Evolutionary conservation across 2,797 vertebrate species (phyloP), one percentile per base, ranked within the genome.

Genomic region (Typhlichthys subterraneus): DNA sequence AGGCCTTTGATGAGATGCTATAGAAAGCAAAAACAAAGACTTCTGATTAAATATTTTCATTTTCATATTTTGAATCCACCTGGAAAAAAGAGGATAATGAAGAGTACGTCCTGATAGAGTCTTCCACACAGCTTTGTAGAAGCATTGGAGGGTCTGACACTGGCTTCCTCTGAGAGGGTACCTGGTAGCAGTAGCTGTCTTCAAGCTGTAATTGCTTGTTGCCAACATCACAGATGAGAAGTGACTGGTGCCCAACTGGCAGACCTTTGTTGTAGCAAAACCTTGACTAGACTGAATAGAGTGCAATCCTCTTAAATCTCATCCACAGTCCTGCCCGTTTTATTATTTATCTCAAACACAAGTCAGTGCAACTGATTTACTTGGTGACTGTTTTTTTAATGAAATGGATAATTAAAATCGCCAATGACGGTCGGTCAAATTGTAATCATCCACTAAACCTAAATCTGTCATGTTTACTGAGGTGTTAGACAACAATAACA

Each of bases 221-320:
- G 85, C 74, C 83, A 87, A 70, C 70, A 69, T 69, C 56, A 15
- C 53, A 75, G 75, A 81, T 72, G 75, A 77, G 72, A 61, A 64
- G 51, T 49, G 50, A 45, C 59, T 67, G 63, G 58, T 74, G 73
- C 78, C 85, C 85, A 87, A 62, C 83, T 87, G 85, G 85, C 85
- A 82, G 79, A 62, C 69, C 72, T 62, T 60, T 62, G 68, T 70
- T 68, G 59, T 73, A 65, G 64, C 71, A 80, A 15, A 77, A 74
- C 85, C 82, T 77, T 47, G 57, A 58, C 77, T 76, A 77, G 80
- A 84, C 82, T 76, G 72, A 42, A 65, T 47, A 45, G 45, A n/a
- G 42, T 5, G 57, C 79, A 88, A 86, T 88, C 86, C 86, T 85
- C 86, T 88, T 86, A 86, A 69, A 55, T 46, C 61, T 76, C 71